These are phyloP conservation scores for Cervus canadensis DNA, from an alignment of 2,113 vertebrate species.

Conservation along the genomic window DNA sequence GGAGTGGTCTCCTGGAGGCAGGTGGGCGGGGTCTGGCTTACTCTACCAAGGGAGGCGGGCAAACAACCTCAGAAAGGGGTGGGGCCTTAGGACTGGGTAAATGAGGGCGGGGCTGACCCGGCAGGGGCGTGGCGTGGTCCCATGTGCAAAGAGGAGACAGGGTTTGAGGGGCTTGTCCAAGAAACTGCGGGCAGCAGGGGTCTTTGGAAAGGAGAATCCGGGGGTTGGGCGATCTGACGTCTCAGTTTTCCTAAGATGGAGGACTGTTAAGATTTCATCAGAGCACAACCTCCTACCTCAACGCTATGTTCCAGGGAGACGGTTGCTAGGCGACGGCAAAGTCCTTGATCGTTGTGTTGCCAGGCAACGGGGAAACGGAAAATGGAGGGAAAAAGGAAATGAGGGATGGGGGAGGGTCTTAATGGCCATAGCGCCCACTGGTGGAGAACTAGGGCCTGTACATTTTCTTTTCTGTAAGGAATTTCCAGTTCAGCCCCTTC, in stretches of 20 bases:
- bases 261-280: constrained; percentile 63
- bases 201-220: constrained; percentile 61
- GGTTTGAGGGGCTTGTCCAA: not conserved
- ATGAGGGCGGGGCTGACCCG: constrained; percentile 35
- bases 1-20: constrained; percentile 57
- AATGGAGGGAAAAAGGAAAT: constrained; percentile 76
- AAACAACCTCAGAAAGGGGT: constrained; percentile 27
- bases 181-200: constrained; percentile 13
- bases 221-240: constrained; percentile 57
- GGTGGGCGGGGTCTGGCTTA: constrained; percentile 63
- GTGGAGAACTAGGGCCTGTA: constrained; percentile 33
- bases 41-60: constrained; percentile 31
- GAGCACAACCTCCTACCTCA: constrained; percentile 66
- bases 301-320: constrained; percentile 64
- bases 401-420: constrained; percentile 61
- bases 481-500: constrained; percentile 18
- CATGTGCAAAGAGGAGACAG: not conserved
- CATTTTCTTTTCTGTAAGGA: constrained; percentile 34
- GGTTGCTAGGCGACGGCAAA: constrained; percentile 72
- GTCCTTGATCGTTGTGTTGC: constrained; percentile 72
- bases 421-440: constrained; percentile 46
- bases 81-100: not conserved
- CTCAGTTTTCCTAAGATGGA: constrained; percentile 69
- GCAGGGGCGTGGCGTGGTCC: constrained; percentile 37
- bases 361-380: constrained; percentile 72